These are phyloP conservation scores for Sclerurus mexicanus DNA, from an alignment of 2,113 vertebrate genomes.

Conservation along the genomic window DNA sequence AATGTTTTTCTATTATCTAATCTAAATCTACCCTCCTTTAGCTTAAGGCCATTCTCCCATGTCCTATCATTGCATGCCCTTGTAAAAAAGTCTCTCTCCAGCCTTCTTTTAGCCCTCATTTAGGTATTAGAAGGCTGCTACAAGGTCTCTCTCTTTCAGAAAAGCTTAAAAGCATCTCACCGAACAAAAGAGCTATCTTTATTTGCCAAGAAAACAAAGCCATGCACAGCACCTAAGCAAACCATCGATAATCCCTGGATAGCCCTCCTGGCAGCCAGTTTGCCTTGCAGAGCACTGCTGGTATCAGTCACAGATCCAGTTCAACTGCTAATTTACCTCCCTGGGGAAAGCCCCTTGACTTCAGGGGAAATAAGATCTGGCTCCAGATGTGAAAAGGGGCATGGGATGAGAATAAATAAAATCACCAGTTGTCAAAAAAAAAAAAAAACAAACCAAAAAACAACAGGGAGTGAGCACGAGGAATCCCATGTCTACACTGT, in stretches of 20 bases:
- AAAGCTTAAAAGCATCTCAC: background rate
- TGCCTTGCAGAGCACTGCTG: background rate
- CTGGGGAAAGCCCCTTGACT: background rate
- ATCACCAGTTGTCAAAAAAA: background rate
- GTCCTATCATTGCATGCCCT: background rate
- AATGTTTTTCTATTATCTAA: background rate
- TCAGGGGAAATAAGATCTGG: background rate
- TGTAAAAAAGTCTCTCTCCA: background rate
- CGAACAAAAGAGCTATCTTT: background rate
- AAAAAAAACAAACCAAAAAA: background rate
- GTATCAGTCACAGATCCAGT: background rate
- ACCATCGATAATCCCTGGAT: background rate
- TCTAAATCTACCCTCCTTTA: background rate
- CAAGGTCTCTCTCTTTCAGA: background rate
- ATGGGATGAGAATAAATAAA: background rate
- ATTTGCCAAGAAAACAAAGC: constrained; percentile 30
- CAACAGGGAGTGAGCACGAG: background rate
- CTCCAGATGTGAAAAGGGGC: background rate
- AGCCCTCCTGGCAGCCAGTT: background rate
- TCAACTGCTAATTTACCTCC: background rate
- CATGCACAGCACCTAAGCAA: background rate
- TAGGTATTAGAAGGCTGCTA: background rate
- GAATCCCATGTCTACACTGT: background rate
- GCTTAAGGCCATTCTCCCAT: background rate
- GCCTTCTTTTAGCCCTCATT: background rate